phyloP scores from a whole-genome alignment of 2,888 invertebrate species.

The Plusia festucae region DNA sequence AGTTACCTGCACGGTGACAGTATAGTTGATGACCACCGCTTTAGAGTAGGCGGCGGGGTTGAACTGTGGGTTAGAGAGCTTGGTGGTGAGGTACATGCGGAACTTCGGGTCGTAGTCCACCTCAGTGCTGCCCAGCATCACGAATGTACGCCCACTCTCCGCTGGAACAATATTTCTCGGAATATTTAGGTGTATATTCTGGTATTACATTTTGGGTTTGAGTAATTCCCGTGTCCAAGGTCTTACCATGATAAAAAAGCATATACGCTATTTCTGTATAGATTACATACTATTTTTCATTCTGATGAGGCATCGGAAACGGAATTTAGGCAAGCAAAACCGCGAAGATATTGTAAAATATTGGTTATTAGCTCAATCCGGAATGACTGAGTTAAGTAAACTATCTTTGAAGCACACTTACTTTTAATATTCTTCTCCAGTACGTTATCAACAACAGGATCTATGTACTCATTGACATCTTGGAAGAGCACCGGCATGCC shows the following conservation, averaged over 20 bases:
- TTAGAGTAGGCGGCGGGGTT: slow-evolving; percentile 96
- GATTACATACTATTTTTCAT: no score
- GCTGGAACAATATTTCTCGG: slow-evolving; percentile 70
- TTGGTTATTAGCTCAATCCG: no score
- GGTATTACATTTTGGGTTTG: no score
- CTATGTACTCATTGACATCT: slow-evolving; percentile 97
- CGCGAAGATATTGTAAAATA: no score
- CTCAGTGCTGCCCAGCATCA: slow-evolving; percentile 96
- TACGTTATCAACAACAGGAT: slow-evolving; percentile 96
- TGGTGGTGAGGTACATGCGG: slow-evolving; percentile 96
- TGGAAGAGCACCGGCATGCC: slow-evolving; percentile 96
- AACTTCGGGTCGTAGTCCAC: slow-evolving; percentile 97
- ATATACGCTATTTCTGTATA: no score
- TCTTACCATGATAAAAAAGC: no score
- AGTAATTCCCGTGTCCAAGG: no score
- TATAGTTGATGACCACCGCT: slow-evolving; percentile 97
- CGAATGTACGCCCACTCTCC: slow-evolving; percentile 93
- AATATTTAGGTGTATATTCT: no score
- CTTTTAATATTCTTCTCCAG: slow-evolving; percentile 95
- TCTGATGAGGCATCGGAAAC: no score
- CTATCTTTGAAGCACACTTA: slow-evolving; percentile 61
- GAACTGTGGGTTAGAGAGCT: slow-evolving; percentile 96
- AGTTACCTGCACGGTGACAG: slow-evolving; percentile 94
- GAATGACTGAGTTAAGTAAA: no score
- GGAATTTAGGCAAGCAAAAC: no score